phyloP scores from a whole-genome alignment of 2,797 vertebrate species.

The Siniperca obscura region DNA sequence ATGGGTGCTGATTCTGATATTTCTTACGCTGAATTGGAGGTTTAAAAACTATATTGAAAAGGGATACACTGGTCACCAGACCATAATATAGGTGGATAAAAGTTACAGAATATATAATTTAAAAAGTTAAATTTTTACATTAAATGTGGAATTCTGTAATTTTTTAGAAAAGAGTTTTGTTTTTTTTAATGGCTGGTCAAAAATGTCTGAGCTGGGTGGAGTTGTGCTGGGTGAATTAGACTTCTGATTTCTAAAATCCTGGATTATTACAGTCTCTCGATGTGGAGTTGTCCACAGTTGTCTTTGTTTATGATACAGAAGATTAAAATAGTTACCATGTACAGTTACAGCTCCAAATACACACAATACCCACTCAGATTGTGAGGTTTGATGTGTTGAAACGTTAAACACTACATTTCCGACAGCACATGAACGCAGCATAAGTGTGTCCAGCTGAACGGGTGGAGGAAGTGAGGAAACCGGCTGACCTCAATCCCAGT shows the following conservation, averaged over 20 bases:
- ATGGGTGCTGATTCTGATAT: background rate
- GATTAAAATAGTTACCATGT: background rate
- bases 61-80: too few relatives aligned
- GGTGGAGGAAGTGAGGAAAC: slow-evolving; percentile 84
- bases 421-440: slow-evolving; percentile 45
- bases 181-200: background rate
- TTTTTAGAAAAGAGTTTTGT: background rate
- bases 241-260: background rate
- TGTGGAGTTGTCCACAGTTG: background rate
- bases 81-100: background rate
- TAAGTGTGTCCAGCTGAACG: slow-evolving; percentile 57
- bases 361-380: rapidly evolving
- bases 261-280: too few relatives aligned
- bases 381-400: background rate
- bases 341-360: background rate
- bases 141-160: background rate
- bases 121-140: background rate
- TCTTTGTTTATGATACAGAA: background rate
- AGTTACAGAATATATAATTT: background rate
- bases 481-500: slow-evolving; percentile 64
- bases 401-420: rapidly evolving
- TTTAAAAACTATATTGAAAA: background rate
- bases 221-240: too few relatives aligned
- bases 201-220: background rate
- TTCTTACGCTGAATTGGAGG: background rate